A percentile compares a stretch with the other conserved stretches of the same genome.
Conservation (phyloP, 1,140 invertebrate species). For the Notospermus geniculatus region DNA sequence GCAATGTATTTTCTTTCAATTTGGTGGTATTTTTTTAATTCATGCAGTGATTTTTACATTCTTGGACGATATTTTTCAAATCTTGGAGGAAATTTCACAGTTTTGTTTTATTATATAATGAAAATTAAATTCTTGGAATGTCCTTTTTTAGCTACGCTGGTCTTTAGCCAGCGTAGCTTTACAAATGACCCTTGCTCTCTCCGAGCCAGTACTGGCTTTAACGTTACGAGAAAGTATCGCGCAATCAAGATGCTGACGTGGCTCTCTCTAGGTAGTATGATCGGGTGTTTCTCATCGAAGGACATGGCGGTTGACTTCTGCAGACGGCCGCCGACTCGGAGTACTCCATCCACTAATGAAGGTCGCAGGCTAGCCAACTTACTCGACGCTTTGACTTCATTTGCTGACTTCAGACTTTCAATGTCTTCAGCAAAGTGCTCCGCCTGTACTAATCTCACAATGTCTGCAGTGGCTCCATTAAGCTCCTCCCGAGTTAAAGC, state of each 20-base stretch:
- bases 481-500: neutral
- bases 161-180: too few species aligned
- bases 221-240: neutral
- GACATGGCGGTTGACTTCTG: neutral
- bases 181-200: too few species aligned
- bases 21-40: too few species aligned
- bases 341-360: neutral
- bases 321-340: slow-evolving; percentile 1
- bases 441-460: neutral
- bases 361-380: neutral
- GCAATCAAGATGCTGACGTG: neutral
- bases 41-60: too few species aligned
- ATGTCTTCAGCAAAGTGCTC: neutral
- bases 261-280: slow-evolving; percentile 10
- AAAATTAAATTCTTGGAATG: too few species aligned
- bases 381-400: neutral
- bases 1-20: too few species aligned
- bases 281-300: slow-evolving; percentile 1
- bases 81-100: too few species aligned
- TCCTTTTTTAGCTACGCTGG: too few species aligned
- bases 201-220: too few species aligned
- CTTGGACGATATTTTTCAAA: too few species aligned
- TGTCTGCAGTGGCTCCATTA: neutral
- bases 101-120: too few species aligned
- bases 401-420: neutral